Base-by-base conservation (phyloP, 2,888 invertebrate species). In the Andrena marginata region DNA sequence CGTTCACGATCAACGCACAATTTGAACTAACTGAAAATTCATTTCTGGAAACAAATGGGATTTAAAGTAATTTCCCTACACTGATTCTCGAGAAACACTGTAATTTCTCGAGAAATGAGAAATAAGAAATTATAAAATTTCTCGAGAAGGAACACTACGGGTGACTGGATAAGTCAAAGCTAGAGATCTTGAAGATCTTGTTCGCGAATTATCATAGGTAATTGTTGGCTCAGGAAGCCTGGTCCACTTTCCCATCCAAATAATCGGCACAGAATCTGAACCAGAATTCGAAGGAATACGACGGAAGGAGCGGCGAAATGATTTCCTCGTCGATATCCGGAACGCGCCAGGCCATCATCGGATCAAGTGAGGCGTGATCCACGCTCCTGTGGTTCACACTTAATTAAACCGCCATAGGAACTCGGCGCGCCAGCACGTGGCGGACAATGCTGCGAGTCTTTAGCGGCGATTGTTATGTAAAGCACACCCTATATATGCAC, bases 371-470 rank as follows among this genome's bases (percentile, higher is more conserved):
- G 90, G 93, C 94, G 92, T 93, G 89, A 87, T 90, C 89, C 87
- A 92, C 92, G 93, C 93, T 94, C 91, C 93, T 94, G 94, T 90
- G 94, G 94, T 94, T 94, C 93, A 94, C 94, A 94, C 94, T 93
- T 94, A 94, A 94, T 94, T 94, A 94, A 94, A 93, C 93, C 89
- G 87, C 77, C 90, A 92, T 91, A 92, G 93, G 91, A 92, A 92
- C 92, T 90, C 91, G 89, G 90, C 86, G 8, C 82, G 86, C 80
- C 89, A 91, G 93, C 94, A 94, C 94, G 94, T 94, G 94, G 90
- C 93, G 92, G 85, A 94, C 94, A 94, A 94, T 94, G 87, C 92
- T 89, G 89, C 89, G 87, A 93, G 94, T 94, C 94, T 94, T 94
- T 94, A 94, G 93, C 92, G 92, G 56, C 94, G 91, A 94, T 94